phyloP scores from a whole-genome alignment of 2,888 invertebrate genomes.

The Limnephilus marmoratus region DNA sequence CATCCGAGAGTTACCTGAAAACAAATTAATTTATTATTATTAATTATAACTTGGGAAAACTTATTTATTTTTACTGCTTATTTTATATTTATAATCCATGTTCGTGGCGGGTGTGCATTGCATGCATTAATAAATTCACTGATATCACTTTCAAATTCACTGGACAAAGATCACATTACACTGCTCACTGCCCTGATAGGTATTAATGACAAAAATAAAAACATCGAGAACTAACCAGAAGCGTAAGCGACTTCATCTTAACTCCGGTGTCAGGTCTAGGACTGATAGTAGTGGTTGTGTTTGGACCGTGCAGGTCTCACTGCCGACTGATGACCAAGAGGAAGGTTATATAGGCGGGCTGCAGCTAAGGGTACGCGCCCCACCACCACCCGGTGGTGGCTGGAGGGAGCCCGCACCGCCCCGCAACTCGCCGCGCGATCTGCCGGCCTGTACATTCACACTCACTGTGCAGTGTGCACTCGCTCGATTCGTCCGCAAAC shows the following conservation, averaged over 20 bases:
- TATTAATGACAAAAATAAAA: conserved; percentile 9
- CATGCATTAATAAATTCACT: neutral
- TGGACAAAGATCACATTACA: neutral
- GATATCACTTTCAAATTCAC: neutral
- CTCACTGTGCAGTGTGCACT: neutral
- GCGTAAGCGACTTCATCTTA: conserved; percentile 72
- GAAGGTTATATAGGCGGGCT: conserved; percentile 56
- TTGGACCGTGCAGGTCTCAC: conserved; percentile 57
- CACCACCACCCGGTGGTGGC: neutral
- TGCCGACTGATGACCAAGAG: conserved; percentile 43
- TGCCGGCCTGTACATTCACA: neutral
- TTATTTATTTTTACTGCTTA: neutral
- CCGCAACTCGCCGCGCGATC: neutral
- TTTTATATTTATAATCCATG: neutral
- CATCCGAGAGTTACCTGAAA: conserved; percentile 79
- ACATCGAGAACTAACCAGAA: conserved; percentile 71
- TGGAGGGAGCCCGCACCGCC: neutral
- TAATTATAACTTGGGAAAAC: neutral
- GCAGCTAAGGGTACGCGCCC: conserved; percentile 44
- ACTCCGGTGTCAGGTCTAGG: conserved; percentile 41
- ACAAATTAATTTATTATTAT: neutral
- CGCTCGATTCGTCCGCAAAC: neutral
- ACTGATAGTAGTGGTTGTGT: conserved; percentile 32
- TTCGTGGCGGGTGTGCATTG: neutral
- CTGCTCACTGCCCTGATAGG: conserved; percentile 17